phyloP scores from a whole-genome alignment of 2,113 vertebrate species.

The Stictonetta naevosa region DNA sequence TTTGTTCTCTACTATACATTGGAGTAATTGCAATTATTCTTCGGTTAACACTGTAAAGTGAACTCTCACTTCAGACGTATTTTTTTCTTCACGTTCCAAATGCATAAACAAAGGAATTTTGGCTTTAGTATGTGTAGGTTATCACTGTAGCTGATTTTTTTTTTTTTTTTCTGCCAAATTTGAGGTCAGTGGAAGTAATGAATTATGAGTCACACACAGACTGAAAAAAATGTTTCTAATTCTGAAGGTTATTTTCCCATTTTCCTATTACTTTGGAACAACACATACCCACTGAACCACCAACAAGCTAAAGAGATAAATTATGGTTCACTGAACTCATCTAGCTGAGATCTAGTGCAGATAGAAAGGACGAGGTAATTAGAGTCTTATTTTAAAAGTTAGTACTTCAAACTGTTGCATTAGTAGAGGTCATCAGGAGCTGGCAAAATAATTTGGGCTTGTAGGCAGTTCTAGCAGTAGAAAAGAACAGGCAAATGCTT shows the following conservation, averaged over 20 bases:
- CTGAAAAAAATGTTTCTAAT: conserved; percentile 27
- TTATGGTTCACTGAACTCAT: background rate
- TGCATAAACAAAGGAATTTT: conserved; percentile 25
- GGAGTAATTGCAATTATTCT: background rate
- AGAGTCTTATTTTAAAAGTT: background rate
- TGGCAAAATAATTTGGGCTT: background rate
- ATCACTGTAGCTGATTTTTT: background rate
- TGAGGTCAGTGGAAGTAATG: conserved; percentile 35
- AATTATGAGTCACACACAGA: conserved; percentile 7
- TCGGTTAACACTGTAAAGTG: background rate
- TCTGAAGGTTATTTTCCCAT: background rate
- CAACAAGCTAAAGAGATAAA: background rate
- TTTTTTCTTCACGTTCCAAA: background rate
- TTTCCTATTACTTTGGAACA: background rate
- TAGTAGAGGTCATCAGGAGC: background rate
- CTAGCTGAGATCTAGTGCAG: background rate
- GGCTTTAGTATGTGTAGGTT: conserved; percentile 16
- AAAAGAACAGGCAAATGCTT: background rate
- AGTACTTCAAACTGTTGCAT: background rate
- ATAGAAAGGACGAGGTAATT: background rate
- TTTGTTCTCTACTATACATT: background rate
- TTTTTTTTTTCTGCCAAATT: conserved; percentile 16
- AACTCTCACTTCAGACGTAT: conserved; percentile 12
- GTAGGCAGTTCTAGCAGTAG: background rate
- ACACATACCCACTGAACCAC: background rate